These are phyloP conservation scores for Cryptocheilus praepositus DNA, from an alignment of 2,888 invertebrate genomes.

Conservation along the genomic window DNA sequence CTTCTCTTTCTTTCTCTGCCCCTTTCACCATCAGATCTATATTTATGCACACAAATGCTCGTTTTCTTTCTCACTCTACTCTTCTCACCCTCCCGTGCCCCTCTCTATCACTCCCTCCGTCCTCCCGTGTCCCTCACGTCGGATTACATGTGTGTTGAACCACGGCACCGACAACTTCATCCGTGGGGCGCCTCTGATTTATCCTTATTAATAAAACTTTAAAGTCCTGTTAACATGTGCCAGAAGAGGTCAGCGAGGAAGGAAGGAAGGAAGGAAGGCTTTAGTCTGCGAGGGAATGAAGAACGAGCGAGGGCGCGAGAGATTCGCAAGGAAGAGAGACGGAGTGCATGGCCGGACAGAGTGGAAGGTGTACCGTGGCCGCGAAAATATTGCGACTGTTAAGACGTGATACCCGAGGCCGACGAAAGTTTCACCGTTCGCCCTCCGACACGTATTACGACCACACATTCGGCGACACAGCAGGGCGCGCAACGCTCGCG, in stretches of 20 bases:
- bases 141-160: constrained; percentile 47
- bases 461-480: constrained; percentile 60
- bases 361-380: constrained; percentile 2
- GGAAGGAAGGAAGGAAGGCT: constrained; percentile 6
- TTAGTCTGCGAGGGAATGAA: constrained; percentile 25
- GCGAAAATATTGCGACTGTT: constrained; percentile 38
- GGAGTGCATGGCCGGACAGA: background rate
- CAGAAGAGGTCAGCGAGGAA: constrained; percentile 38
- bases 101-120: background rate
- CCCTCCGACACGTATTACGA: constrained; percentile 34
- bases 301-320: constrained; percentile 16
- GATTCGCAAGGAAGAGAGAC: background rate
- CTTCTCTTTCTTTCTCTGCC: constrained; percentile 41
- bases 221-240: constrained; percentile 71
- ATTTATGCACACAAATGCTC: no score
- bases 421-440: constrained; percentile 52
- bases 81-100: background rate
- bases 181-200: constrained; percentile 72
- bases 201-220: constrained; percentile 74
- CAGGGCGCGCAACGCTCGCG: constrained; percentile 42
- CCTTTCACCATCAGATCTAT: constrained; percentile 35
- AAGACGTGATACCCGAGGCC: constrained; percentile 8
- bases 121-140: background rate
- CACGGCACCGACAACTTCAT: constrained; percentile 70
- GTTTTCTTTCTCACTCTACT: background rate